phyloP scores from a whole-genome alignment of 2,797 vertebrate genomes.

The Diplodus sargus region DNA sequence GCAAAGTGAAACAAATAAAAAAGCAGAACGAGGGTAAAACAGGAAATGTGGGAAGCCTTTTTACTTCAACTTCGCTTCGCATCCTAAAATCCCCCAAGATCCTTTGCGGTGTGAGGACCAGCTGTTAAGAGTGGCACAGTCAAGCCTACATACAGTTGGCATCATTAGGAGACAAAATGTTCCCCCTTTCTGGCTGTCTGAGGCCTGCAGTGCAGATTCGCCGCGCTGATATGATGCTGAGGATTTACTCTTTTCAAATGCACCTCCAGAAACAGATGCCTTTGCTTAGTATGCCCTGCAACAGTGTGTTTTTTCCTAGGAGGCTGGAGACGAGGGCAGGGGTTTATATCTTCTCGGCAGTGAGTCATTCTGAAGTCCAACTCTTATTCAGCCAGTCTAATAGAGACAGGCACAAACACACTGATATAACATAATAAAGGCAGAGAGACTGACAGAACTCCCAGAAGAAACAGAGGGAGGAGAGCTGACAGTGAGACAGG shows the following conservation, averaged over 20 bases:
- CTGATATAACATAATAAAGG: constrained; percentile 11
- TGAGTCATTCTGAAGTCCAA: background rate
- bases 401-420: constrained; percentile 2
- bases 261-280: constrained; percentile 23
- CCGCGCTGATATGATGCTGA: background rate
- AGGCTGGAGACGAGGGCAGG: constrained; percentile 5
- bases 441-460: constrained; percentile 1
- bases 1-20: background rate
- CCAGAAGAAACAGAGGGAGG: background rate
- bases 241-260: constrained; percentile 16
- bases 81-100: constrained; percentile 5
- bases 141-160: background rate
- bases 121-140: constrained; percentile 2
- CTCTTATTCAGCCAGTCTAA: background rate
- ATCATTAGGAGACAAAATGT: constrained; percentile 21
- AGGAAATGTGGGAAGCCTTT: background rate
- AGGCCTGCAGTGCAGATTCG: constrained; percentile 6
- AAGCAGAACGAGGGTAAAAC: background rate
- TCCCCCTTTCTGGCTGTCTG: background rate
- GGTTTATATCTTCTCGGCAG: constrained; percentile 33
- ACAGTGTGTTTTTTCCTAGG: constrained; percentile 12
- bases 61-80: background rate
- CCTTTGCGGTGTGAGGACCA: background rate
- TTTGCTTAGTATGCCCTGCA: constrained; percentile 12
- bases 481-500: constrained; percentile 10